Evolutionary conservation across 2,888 invertebrate genomes (phyloP).

Genomic region (Oscheius sp.): DNA sequence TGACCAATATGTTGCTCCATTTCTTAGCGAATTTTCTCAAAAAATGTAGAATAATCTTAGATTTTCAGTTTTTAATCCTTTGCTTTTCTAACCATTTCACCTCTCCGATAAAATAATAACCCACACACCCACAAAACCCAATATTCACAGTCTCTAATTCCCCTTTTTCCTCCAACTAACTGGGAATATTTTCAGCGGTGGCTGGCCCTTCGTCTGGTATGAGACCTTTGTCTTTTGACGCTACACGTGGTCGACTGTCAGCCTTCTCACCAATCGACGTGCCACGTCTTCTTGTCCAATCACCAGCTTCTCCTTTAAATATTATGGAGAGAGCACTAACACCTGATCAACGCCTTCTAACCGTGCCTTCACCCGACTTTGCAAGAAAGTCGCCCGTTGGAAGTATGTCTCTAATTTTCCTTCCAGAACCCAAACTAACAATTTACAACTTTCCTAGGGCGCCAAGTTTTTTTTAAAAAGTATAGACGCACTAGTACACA

Average conservation of each 20-base stretch:
- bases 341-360: constrained; percentile 54
- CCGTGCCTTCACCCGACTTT: constrained; percentile 60
- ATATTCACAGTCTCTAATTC: no score
- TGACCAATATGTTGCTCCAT: no score
- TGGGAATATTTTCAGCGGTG: constrained; percentile 26
- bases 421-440: constrained; percentile 11
- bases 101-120: no score
- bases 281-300: constrained; percentile 57
- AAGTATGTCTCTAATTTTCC: constrained; percentile 7
- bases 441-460: constrained; percentile 17
- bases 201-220: neutral
- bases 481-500: neutral
- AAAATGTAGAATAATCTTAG: no score
- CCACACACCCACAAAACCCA: no score
- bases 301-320: constrained; percentile 53
- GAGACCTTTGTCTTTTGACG: constrained; percentile 37
- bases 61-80: no score
- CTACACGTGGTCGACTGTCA: constrained; percentile 37
- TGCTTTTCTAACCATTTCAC: no score
- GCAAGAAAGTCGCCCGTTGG: constrained; percentile 53
- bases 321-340: constrained; percentile 34
- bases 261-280: constrained; percentile 60
- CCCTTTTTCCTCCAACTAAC: constrained; percentile 2
- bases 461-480: no score
- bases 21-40: no score